These are phyloP conservation scores for Sylvilagus bachmani DNA, from an alignment of 2,113 vertebrate genomes.

Conservation along the genomic window DNA sequence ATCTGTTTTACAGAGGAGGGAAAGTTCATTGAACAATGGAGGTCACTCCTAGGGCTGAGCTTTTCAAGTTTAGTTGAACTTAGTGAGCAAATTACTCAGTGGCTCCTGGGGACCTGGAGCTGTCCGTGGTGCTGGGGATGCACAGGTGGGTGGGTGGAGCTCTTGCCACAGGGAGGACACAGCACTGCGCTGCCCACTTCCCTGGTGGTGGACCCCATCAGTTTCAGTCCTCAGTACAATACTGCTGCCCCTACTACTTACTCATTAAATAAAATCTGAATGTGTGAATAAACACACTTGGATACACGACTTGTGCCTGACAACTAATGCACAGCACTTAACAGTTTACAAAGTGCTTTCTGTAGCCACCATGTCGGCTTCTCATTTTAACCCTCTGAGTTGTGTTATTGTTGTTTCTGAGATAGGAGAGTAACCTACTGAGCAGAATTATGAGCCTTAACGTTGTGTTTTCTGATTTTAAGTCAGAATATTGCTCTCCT, in stretches of 20 bases:
- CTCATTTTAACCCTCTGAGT: neutral
- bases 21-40: neutral
- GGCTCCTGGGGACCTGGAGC: neutral
- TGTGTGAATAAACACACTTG: neutral
- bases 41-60: neutral
- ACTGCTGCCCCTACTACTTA: neutral
- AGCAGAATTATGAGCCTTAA: neutral
- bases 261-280: neutral
- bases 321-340: neutral
- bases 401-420: neutral
- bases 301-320: neutral
- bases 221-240: neutral
- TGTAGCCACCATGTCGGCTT: too few relatives aligned
- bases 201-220: too few relatives aligned
- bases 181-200: too few relatives aligned
- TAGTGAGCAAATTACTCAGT: neutral
- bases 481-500: neutral
- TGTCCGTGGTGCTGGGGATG: neutral
- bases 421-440: neutral
- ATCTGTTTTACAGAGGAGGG: neutral
- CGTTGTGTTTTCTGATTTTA: neutral
- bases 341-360: neutral
- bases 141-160: accelerated
- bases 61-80: neutral
- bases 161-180: too few relatives aligned